Evolutionary conservation across 2,888 invertebrate species (phyloP), one percentile per base, ranked within the genome.

Genomic region (Sclerodermus sp.): DNA sequence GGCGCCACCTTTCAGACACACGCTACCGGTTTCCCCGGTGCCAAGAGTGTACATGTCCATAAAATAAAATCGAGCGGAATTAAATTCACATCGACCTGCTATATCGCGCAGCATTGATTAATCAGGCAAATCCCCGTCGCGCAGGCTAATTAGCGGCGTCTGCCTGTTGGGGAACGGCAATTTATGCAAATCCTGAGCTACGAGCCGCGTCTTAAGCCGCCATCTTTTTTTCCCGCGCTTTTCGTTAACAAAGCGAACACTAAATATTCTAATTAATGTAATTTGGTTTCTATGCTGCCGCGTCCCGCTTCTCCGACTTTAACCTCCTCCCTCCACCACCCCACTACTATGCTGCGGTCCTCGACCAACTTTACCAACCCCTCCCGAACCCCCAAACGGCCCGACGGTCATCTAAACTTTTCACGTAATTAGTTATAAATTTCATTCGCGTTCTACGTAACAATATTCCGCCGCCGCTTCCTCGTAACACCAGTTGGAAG

Each of bases 401-500:
- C 61, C 66, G 63, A 64, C 64, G 68, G 71, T 71, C 69, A 69
- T 73, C 72, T 70, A 72, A 74, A 73, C 71, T 72, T 74, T 74
- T 68, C 64, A 64, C 66, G 67, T 73, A 75, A 75, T 75, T 74
- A 75, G 73, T 75, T 75, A 74, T 74, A 75, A 75, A 75, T 74
- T 75, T 74, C 64, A 69, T 73, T 70, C 62, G 64, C 66, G 65
- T 68, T 58, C 62, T 61, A 62, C 67, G 64, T 68, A 74, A 73
- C 68, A 73, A 73, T 74, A 73, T 74, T 71, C 68, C 62, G 58
- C 44, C 31, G 49, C 58, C 60, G 53, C 58, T 60, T 66, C 64
- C 52, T 57, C 53, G 57, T 56, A 39, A 49, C 38, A n/a, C n/a
- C n/a, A n/a, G n/a, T n/a, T n/a, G n/a, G n/a, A n/a, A n/a, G n/a